These are phyloP conservation scores for Netelia fuscicornis DNA, from an alignment of 2,888 invertebrate species.

Conservation along the genomic window DNA sequence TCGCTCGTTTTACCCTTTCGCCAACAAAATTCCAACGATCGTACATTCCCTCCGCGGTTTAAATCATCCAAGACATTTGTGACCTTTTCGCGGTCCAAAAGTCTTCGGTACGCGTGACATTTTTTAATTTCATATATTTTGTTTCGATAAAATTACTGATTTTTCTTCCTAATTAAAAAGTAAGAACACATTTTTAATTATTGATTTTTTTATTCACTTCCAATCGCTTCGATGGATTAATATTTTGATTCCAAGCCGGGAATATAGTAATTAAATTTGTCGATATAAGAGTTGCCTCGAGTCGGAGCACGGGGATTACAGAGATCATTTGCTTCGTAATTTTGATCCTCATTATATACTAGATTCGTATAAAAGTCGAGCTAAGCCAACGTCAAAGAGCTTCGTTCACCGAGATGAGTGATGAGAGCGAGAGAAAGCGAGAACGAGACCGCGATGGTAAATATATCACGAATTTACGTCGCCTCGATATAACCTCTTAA, in stretches of 20 bases:
- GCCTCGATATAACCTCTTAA: constrained; percentile 66
- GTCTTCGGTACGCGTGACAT: not conserved
- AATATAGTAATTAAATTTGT: too few relatives aligned
- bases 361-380: constrained; percentile 28
- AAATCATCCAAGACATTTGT: constrained; percentile 10
- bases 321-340: constrained; percentile 6
- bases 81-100: not conserved
- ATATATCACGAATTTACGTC: constrained; percentile 23
- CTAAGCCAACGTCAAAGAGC: constrained; percentile 5
- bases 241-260: too few relatives aligned
- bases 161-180: too few relatives aligned
- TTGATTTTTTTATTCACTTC: too few relatives aligned
- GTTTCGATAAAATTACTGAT: not conserved
- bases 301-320: too few relatives aligned
- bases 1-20: not conserved
- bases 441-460: not conserved
- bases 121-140: not conserved
- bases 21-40: constrained; percentile 1
- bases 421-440: not conserved
- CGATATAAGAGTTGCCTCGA: too few relatives aligned
- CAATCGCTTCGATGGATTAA: too few relatives aligned
- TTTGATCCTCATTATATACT: not conserved
- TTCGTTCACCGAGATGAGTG: not conserved
- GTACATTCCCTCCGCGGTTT: not conserved
- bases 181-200: too few relatives aligned